Base-by-base conservation (phyloP, 2,888 invertebrate genomes). In the Neria commutata region DNA sequence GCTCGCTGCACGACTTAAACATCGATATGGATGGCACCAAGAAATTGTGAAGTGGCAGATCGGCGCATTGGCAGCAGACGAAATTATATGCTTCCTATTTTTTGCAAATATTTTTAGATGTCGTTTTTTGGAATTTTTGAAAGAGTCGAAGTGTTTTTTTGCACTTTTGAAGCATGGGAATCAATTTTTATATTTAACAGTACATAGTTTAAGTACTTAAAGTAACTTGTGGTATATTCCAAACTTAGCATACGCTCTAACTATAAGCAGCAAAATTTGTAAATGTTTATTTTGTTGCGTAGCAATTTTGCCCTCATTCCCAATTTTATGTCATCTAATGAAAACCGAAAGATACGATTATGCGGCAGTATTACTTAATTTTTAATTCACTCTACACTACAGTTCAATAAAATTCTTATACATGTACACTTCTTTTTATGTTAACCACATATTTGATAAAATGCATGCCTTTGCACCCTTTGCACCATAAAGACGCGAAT, bases 21-120 rank as follows among this genome's bases (percentile, higher is more conserved):
- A 77, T 79, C 60, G 79, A 79, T 61, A 72, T 79, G 25, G 79
- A 79, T 61, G 71, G 77, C 56, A 74, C 73, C 51, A 79, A 79
- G 67, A 79, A 79, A 68, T 67, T 79, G 58, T 79, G 71, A 67
- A 55, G 2, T 25, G 40, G 26, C n/a, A 37, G 10, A 37, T n/a
- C 10, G 16, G n/a, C 37, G 37, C 4, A 37, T n/a, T n/a, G 37
- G n/a, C 11, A 29, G 6, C 42, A n/a, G 14, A 58, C 5, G 40
- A 47, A 54, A 26, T 21, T 54, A 6, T 42, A 40, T 33, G 55
- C 58, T 56, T 55, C 47, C 50, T n/a, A 14, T 54, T 42, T 42
- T 48, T 48, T 29, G 34, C 16, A 33, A 42, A 40, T 17, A 26
- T 54, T 26, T 10, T 54, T 57, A 55, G 49, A 40, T 49, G 52